A percentile compares a stretch with the other conserved stretches of the same genome.
Evolutionary conservation across 2,113 vertebrate genomes (phyloP).

Genomic region (Trogon melanurus): DNA sequence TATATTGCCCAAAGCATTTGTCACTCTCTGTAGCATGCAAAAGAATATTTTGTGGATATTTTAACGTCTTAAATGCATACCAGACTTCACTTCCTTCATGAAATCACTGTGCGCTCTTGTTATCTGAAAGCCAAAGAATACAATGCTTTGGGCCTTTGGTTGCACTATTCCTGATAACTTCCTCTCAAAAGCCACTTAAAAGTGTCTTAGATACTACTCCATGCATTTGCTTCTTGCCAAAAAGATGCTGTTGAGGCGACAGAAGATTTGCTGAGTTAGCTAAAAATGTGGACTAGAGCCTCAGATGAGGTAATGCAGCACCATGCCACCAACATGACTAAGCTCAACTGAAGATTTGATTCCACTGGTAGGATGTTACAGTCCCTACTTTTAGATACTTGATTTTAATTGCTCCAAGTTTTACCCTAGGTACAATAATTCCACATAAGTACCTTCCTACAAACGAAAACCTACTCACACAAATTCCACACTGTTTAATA

Average conservation of each 20-base stretch:
- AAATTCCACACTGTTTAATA: not conserved
- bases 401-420: not conserved
- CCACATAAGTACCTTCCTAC: not conserved
- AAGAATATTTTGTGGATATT: not conserved
- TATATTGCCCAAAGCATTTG: not conserved
- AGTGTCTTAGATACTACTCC: not conserved
- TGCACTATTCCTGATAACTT: not conserved
- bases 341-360: not conserved
- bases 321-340: not conserved
- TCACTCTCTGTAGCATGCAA: not conserved
- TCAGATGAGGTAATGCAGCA: not conserved
- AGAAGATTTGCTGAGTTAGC: not conserved
- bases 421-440: not conserved
- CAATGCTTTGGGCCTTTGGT: not conserved
- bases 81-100: not conserved
- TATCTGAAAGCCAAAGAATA: not conserved
- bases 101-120: not conserved
- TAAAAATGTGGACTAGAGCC: not conserved
- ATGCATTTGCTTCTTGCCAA: not conserved
- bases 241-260: not conserved
- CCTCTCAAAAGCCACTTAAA: not conserved
- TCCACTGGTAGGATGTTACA: not conserved
- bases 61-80: not conserved
- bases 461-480: not conserved
- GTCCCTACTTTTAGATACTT: not conserved